phyloP scores from a whole-genome alignment of 2,888 invertebrate species.

The Eurytoma californica region DNA sequence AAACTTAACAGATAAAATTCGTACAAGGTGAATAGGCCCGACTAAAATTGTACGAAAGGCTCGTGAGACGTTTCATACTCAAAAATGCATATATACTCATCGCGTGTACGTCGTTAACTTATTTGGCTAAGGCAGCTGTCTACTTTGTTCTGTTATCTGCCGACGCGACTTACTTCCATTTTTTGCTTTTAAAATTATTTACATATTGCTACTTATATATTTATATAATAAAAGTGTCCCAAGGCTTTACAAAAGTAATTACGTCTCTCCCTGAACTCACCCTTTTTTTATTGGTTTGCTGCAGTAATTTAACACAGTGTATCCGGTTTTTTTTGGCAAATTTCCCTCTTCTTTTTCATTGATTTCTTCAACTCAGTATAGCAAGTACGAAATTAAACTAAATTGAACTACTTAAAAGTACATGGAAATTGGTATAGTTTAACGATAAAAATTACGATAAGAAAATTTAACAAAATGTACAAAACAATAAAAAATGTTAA shows the following conservation, averaged over 20 bases:
- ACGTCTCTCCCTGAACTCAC: slow-evolving; percentile 29
- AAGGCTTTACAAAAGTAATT: slow-evolving; percentile 10
- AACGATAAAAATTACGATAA: too few species aligned
- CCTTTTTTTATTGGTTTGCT: neutral
- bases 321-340: neutral
- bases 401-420: too few species aligned
- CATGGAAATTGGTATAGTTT: too few species aligned
- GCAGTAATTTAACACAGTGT: neutral
- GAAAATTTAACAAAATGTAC: too few species aligned
- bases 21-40: slow-evolving; percentile 41
- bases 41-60: slow-evolving; percentile 48
- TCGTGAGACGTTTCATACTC: slow-evolving; percentile 27
- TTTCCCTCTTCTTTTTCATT: neutral
- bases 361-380: neutral
- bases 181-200: neutral
- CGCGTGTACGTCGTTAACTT: slow-evolving; percentile 30
- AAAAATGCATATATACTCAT: slow-evolving; percentile 25
- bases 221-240: slow-evolving; percentile 1
- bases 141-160: slow-evolving; percentile 32
- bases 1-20: slow-evolving; percentile 1
- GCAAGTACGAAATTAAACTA: too few species aligned
- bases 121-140: slow-evolving; percentile 47
- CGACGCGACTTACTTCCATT: neutral
- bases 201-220: neutral
- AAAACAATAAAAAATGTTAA: too few species aligned